These are phyloP conservation scores for Sebastes kiyomatsui DNA, from an alignment of 2,797 vertebrate genomes.

Conservation along the genomic window DNA sequence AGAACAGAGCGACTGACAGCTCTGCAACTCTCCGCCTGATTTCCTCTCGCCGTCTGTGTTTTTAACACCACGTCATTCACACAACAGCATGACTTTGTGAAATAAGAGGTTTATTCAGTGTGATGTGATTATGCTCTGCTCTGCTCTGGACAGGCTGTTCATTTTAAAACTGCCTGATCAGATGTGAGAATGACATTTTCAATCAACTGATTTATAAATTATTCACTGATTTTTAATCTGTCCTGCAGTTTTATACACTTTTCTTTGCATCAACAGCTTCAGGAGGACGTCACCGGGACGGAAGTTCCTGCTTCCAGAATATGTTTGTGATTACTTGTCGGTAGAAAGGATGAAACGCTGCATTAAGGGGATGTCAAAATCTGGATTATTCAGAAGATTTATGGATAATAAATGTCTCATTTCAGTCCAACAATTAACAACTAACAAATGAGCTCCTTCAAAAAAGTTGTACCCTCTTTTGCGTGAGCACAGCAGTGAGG, in stretches of 20 bases:
- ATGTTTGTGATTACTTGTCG: too few species aligned
- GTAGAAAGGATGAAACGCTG: neutral
- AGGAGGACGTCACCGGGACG: neutral
- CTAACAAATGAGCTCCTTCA: neutral
- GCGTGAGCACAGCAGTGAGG: neutral
- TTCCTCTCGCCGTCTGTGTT: slow-evolving; percentile 34
- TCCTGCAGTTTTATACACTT: neutral
- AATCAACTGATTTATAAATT: slow-evolving; percentile 10
- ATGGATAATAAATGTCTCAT: neutral
- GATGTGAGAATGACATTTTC: slow-evolving; percentile 35
- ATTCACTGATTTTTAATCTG: slow-evolving; percentile 3
- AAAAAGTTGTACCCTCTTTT: neutral
- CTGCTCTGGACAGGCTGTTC: slow-evolving; percentile 40
- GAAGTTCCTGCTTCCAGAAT: neutral
- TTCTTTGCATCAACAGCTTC: neutral
- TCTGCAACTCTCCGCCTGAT: neutral
- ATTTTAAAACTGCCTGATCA: slow-evolving; percentile 10
- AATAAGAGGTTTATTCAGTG: slow-evolving; percentile 45
- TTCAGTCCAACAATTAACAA: neutral
- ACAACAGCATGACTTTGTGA: slow-evolving; percentile 43
- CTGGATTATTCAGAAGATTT: neutral
- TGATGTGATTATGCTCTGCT: slow-evolving; percentile 34
- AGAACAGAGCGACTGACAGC: slow-evolving; percentile 6
- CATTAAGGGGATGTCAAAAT: neutral
- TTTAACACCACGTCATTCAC: slow-evolving; percentile 49